A percentile compares a stretch with the other conserved stretches of the same genome.
Conservation (phyloP, 2,888 invertebrate species). For the Nomada ruficornis region DNA sequence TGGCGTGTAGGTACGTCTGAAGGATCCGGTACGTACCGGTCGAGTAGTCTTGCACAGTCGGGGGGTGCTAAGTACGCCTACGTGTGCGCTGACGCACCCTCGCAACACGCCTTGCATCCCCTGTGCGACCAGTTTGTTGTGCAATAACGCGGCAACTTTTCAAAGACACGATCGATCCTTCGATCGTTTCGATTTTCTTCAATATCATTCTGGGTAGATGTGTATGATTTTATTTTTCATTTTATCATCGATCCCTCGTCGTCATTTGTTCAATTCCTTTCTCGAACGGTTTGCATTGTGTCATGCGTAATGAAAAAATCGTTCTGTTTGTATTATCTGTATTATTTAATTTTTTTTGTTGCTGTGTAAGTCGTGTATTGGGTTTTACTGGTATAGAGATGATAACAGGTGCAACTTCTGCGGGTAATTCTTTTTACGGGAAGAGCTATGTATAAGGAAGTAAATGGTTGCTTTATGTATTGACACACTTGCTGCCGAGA, state of each 20-base stretch:
- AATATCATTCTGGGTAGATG: too few species aligned
- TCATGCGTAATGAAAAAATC: too few species aligned
- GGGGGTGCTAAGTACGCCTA: constrained; percentile 67
- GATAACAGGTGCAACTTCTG: neutral
- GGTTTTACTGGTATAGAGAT: too few species aligned
- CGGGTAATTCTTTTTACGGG: neutral
- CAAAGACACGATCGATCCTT: constrained; percentile 18
- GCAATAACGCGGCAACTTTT: constrained; percentile 24
- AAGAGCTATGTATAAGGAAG: too few species aligned
- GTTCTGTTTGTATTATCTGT: too few species aligned
- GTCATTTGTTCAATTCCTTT: neutral
- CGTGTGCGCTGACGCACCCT: constrained; percentile 56
- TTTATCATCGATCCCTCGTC: too few species aligned
- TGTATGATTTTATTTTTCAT: too few species aligned
- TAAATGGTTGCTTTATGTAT: too few species aligned
- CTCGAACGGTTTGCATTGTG: too few species aligned
- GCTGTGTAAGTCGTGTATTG: too few species aligned
- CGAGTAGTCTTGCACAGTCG: constrained; percentile 68
- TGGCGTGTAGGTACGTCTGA: constrained; percentile 67
- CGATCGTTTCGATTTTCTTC: neutral
- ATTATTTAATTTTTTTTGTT: too few species aligned
- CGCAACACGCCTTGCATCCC: constrained; percentile 5
- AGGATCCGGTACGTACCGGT: constrained; percentile 70
- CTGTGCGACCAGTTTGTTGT: neutral
- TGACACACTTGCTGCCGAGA: neutral